Evolutionary conservation across 2,797 vertebrate species (phyloP).

Genomic region (Melopsittacus undulatus): DNA sequence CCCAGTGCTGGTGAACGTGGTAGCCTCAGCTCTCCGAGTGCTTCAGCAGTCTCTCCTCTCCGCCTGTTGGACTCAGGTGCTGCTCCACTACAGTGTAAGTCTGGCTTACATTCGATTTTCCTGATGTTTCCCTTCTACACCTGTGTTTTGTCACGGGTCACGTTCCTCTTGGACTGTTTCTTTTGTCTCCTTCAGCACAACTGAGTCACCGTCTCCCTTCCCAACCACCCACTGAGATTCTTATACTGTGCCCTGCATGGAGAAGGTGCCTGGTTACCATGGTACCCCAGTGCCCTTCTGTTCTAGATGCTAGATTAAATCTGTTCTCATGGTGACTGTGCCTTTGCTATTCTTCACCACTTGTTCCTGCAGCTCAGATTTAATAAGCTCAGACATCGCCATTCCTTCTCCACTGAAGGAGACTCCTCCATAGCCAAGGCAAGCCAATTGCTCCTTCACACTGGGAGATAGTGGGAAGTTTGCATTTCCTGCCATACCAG

Average conservation of each 20-base stretch:
- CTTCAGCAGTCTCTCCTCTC: neutral
- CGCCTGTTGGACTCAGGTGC: rapidly evolving
- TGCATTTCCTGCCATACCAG: conserved; percentile 41
- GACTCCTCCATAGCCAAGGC: neutral
- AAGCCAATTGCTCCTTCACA: neutral
- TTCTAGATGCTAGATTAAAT: conserved; percentile 52
- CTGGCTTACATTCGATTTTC: neutral
- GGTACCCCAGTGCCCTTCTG: conserved; percentile 55
- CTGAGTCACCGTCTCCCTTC: conserved; percentile 49
- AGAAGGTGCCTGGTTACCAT: conserved; percentile 67
- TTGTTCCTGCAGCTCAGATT: neutral
- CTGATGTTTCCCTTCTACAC: neutral
- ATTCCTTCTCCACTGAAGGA: neutral
- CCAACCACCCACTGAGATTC: conserved; percentile 37
- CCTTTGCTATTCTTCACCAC: conserved; percentile 21
- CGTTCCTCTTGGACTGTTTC: neutral
- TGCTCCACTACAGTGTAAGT: conserved; percentile 35
- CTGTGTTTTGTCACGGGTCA: rapidly evolving
- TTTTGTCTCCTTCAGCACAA: neutral
- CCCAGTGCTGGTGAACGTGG: neutral
- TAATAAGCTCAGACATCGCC: neutral
- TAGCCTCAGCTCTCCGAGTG: rapidly evolving
- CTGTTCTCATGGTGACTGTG: conserved; percentile 66
- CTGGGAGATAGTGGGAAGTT: neutral
- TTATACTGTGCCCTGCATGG: neutral